Conservation (phyloP, 1,140 invertebrate species). For the Pogonus chalceus region DNA sequence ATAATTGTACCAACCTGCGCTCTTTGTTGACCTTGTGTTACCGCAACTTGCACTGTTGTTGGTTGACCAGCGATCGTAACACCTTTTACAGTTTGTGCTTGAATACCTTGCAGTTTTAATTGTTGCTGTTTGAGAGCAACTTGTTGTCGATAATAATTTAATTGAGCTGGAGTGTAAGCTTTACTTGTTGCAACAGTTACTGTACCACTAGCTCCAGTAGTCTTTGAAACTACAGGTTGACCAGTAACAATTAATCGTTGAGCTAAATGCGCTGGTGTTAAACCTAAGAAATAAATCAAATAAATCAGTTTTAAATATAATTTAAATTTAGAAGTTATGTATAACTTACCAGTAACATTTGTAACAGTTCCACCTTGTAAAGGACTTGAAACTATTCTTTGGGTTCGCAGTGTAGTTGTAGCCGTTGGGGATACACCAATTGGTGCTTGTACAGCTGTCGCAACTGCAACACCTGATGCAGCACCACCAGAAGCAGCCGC, state of each 20-base stretch:
- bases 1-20: slow-evolving; percentile 24
- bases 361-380: slow-evolving; percentile 38
- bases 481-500: slow-evolving; percentile 24
- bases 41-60: neutral
- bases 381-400: slow-evolving; percentile 38
- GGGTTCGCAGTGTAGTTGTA: slow-evolving; percentile 26
- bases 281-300: slow-evolving; percentile 25
- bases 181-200: slow-evolving; percentile 36
- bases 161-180: slow-evolving; percentile 37
- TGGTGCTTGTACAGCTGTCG: slow-evolving; percentile 34
- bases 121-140: slow-evolving; percentile 27
- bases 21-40: slow-evolving; percentile 21
- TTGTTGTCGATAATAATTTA: slow-evolving; percentile 41
- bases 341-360: slow-evolving; percentile 24
- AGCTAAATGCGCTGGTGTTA: slow-evolving; percentile 37
- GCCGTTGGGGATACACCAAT: slow-evolving; percentile 31
- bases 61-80: slow-evolving; percentile 30
- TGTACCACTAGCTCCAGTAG: slow-evolving; percentile 34
- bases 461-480: slow-evolving; percentile 20
- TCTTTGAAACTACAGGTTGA: slow-evolving; percentile 31
- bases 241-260: slow-evolving; percentile 38
- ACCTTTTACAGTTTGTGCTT: slow-evolving; percentile 30
- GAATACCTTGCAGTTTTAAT: slow-evolving; percentile 35
- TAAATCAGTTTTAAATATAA: neutral
- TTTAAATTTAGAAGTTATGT: neutral